Conservation (phyloP, 2,888 invertebrate genomes). For the Sceliomorpha sp. region DNA sequence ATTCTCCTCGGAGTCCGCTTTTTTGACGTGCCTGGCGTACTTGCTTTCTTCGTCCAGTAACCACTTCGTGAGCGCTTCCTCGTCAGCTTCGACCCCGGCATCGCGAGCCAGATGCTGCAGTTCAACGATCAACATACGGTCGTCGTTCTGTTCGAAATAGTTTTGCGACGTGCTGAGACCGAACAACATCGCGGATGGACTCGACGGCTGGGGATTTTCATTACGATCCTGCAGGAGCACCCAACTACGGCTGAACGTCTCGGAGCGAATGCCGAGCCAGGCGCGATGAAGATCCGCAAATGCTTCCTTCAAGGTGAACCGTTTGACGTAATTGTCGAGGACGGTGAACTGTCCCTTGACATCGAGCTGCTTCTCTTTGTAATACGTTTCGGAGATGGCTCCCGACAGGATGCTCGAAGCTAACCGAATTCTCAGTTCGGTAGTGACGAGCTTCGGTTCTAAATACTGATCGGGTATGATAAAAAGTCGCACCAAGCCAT, state of each 20-base stretch:
- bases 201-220: conserved; percentile 28
- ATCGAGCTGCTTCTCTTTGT: conserved; percentile 18
- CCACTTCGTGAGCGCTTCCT: conserved; percentile 68
- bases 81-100: conserved; percentile 65
- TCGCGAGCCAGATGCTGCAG: conserved; percentile 65
- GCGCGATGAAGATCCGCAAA: conserved; percentile 80
- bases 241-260: conserved; percentile 79
- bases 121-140: conserved; percentile 59
- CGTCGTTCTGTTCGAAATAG: conserved; percentile 56
- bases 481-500: conserved; percentile 74
- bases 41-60: conserved; percentile 69
- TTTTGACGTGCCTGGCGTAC: conserved; percentile 60
- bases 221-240: conserved; percentile 64
- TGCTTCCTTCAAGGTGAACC: conserved; percentile 79
- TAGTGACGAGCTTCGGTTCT: conserved; percentile 69
- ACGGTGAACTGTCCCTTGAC: conserved; percentile 7
- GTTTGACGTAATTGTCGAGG: conserved; percentile 58
- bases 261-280: conserved; percentile 79
- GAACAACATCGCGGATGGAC: conserved; percentile 8
- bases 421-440: conserved; percentile 77
- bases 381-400: conserved; percentile 42
- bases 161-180: conserved; percentile 26
- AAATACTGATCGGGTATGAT: conserved; percentile 68
- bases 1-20: conserved; percentile 61
- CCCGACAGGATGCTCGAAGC: conserved; percentile 69